A percentile compares a stretch with the other conserved stretches of the same genome.
These are phyloP conservation scores for Microtus montanus DNA, from an alignment of 2,113 vertebrate genomes.

Conservation along the genomic window DNA sequence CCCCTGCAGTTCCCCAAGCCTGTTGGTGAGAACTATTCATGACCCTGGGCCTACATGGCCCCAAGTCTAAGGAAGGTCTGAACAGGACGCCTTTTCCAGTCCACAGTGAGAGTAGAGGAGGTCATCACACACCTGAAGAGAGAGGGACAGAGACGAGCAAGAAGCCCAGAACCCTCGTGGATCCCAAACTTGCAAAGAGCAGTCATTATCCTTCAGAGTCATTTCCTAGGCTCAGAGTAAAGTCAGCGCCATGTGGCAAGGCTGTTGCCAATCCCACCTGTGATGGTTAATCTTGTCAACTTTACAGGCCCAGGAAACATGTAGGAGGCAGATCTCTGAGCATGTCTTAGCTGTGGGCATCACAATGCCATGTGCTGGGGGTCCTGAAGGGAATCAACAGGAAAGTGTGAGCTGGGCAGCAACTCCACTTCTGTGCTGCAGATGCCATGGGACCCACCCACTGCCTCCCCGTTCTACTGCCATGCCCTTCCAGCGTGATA, in stretches of 20 bases:
- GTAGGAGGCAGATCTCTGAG: too few relatives aligned
- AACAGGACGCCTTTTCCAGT: background rate
- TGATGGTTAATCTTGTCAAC: background rate
- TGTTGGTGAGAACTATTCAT: too few relatives aligned
- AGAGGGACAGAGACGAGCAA: background rate
- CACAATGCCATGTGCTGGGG: background rate
- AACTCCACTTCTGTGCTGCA: background rate
- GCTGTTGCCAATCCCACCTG: too few relatives aligned
- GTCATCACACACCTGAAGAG: too few relatives aligned
- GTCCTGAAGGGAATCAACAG: background rate
- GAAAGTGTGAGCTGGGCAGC: too few relatives aligned
- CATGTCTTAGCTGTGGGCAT: background rate
- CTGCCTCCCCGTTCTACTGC: background rate
- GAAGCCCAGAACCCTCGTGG: background rate
- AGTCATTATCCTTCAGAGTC: background rate
- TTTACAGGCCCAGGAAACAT: background rate
- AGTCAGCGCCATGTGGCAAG: background rate
- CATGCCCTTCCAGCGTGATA: too few relatives aligned
- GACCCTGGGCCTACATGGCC: too few relatives aligned
- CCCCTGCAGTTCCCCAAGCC: background rate
- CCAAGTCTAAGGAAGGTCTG: background rate
- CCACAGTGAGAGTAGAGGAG: background rate
- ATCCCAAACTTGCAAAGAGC: background rate
- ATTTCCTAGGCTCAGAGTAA: background rate
- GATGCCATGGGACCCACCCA: background rate